Evolutionary conservation across 2,113 vertebrate genomes (phyloP), one percentile per base, ranked within the genome.

Genomic region (Aldabrachelys gigantea): DNA sequence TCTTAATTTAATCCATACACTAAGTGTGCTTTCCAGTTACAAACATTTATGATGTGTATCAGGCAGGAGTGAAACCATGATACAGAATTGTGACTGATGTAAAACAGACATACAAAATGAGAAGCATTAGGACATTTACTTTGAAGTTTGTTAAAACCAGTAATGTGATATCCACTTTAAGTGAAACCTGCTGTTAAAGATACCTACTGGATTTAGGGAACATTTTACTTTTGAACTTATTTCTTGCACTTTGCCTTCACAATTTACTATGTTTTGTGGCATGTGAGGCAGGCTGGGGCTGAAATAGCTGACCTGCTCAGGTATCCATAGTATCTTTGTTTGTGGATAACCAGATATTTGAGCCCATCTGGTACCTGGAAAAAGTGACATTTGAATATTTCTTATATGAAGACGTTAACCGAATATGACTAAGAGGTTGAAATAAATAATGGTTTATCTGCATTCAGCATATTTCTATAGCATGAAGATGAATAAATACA

Each of bases 131-230:
- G 98, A 98, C 98, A 97, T 98, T 98, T 88, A 94, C 99, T 99
- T 99, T 99, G 99, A 99, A 99, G 99, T 99, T 98, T 90, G 98
- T 98, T 99, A 98, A 99, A 98, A 98, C 98, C 98, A 98, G 99
- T 98, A 99, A 99, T 99, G 98, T 98, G 99, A 99, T 99, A 99
- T 99, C 99, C 98, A 98, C 98, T 98, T 97, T 99, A 99, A 99
- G 98, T 99, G 98, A 98, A 98, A 98, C 99, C 99, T 99, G 98
- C 99, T 99, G 99, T 99, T 99, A 98, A 98, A 98, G 98, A 98
- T 98, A 98, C 97, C 98, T 98, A 98, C 98, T 96, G 96, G 97
- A 97, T 97, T 95, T 96, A 85, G 94, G 96, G 95, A 97, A 95
- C 97, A 69, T 92, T 98, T 97, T 91, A 97, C 95, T 97, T 97